These are phyloP conservation scores for Polydrusus tereticollis DNA, from an alignment of 2,888 invertebrate genomes.

Conservation along the genomic window DNA sequence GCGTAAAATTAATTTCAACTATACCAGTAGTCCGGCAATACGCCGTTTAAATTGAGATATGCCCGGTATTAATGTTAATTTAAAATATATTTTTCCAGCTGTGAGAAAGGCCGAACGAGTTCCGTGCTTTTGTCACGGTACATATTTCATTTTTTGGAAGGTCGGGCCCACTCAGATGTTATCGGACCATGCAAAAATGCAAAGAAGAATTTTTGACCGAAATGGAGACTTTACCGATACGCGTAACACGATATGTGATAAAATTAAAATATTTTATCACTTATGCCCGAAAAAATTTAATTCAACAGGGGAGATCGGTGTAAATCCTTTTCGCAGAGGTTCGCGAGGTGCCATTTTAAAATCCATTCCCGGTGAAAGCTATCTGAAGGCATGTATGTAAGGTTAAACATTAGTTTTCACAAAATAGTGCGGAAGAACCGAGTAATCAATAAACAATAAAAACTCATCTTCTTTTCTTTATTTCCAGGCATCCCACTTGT, in stretches of 20 bases:
- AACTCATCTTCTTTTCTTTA: no score
- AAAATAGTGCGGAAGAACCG: no score
- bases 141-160: slow-evolving; percentile 21
- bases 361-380: no score
- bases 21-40: slow-evolving; percentile 36
- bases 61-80: slow-evolving; percentile 37
- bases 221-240: not conserved
- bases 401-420: no score
- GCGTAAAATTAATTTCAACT: slow-evolving; percentile 39
- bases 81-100: slow-evolving; percentile 41
- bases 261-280: not conserved
- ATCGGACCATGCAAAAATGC: slow-evolving; percentile 9
- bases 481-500: no score
- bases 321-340: no score
- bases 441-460: no score
- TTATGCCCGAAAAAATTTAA: no score
- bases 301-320: no score
- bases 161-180: not conserved
- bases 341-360: no score
- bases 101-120: slow-evolving; percentile 26
- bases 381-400: no score
- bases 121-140: slow-evolving; percentile 18
- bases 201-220: not conserved
- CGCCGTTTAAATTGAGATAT: slow-evolving; percentile 42
- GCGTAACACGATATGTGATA: not conserved